Base-by-base conservation (phyloP, 2,797 vertebrate species). In the Tachyglossus aculeatus region DNA sequence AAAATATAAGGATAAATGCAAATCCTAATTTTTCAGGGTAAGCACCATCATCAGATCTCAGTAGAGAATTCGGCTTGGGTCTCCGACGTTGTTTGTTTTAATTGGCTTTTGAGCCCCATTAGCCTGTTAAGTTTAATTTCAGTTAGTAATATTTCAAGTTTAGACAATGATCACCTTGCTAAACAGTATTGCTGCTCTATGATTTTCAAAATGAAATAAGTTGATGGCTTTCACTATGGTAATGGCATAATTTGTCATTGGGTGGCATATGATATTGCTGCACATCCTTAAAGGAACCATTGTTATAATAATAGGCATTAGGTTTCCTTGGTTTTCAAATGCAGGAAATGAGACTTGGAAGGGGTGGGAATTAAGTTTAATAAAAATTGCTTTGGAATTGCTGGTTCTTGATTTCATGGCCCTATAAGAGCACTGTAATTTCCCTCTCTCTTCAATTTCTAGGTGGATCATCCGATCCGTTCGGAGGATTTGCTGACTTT, bases 401-500 rank as follows among this genome's bases (percentile, higher is more conserved):
- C 9, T 68, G 4, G 1, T 56, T 60, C 9, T 71, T 66, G n/a
- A n/a, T n/a, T n/a, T n/a, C n/a, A 31, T 2, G 31, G n/a, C 53
- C 61, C 37, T 36, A 18, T 67, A 45, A 78, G 38, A 55, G 31
- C 32, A 16, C 37, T 78, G 79, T 75, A 19, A 51, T 70, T 76
- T 61, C 48, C 32, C 65, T 76, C 60, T 73, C 34, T 65, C 22
- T 41, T 66, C 77, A 53, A 58, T 82, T 86, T 86, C 55, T 77
- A 94, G 94, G 88, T 89, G 90, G 81, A 77, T 87, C 86, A 39
- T 74, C 93, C 76, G 96, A 99, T 89, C 95, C 95, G 3, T 95
- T 97, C 54, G 85, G 94, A 82, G 97, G 95, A 82, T 99, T 98
- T 92, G 97, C 96, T 75, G 96, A 98, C 88, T 99, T 99, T 80